A percentile compares a stretch with the other conserved stretches of the same genome.
Conservation (phyloP, 2,113 vertebrate species). For the Sceloporus tristichus region DNA sequence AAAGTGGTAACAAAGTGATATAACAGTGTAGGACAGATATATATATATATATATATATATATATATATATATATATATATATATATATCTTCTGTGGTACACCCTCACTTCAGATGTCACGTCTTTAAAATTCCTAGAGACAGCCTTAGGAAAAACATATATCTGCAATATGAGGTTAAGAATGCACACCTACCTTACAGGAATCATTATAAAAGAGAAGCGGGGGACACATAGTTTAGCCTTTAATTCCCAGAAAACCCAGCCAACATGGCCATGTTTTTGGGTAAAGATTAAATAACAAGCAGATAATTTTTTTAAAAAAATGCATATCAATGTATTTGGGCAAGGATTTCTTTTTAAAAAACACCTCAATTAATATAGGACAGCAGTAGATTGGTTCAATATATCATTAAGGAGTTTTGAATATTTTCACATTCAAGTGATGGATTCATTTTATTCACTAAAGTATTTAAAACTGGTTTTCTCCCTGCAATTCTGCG, state of each 20-base stretch:
- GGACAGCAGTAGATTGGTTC: conserved; percentile 43
- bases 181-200: neutral
- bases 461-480: conserved; percentile 39
- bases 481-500: conserved; percentile 48
- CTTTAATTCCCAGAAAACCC: neutral
- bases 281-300: neutral
- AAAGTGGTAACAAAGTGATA: too few species aligned
- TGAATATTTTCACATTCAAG: conserved; percentile 39
- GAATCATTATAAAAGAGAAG: neutral
- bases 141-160: neutral
- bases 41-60: too few species aligned
- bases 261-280: neutral
- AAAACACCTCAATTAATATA: neutral
- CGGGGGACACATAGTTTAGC: neutral
- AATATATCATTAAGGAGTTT: conserved; percentile 42
- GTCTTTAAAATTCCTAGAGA: too few species aligned
- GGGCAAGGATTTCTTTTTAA: neutral
- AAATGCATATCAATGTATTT: neutral
- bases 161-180: neutral
- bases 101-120: too few species aligned
- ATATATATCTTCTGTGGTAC: too few species aligned
- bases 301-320: too few species aligned
- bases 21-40: too few species aligned
- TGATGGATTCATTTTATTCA: conserved; percentile 25
- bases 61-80: too few species aligned